Percentiles rank a stretch among this genome's conserved stretches.
Conservation (phyloP, 2,113 vertebrate species). For the Parus major region DNA sequence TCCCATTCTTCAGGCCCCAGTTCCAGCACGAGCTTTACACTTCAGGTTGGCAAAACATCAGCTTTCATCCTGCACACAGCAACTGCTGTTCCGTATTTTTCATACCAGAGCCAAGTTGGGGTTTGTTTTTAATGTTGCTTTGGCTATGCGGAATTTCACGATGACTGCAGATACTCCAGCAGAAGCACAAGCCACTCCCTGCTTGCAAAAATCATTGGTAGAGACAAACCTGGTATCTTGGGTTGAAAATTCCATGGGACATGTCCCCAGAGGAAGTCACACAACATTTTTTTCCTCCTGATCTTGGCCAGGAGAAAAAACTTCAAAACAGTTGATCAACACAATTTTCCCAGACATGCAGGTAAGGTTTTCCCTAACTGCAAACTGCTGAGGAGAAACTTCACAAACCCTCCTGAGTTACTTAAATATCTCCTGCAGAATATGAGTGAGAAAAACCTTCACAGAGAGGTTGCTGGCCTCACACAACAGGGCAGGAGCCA, state of each 20-base stretch:
- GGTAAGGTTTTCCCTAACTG: not conserved
- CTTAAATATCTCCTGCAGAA: not conserved
- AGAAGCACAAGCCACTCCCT: not conserved
- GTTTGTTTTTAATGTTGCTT: conserved; percentile 62
- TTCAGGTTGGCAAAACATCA: conserved; percentile 69
- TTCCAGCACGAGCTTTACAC: conserved; percentile 69
- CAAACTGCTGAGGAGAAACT: not conserved
- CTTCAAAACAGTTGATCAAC: not conserved
- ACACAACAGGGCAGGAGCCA: not conserved
- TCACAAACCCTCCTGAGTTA: not conserved
- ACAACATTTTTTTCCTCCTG: not conserved
- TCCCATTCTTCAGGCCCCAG: conserved; percentile 52
- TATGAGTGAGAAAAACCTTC: not conserved
- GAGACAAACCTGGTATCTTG: not conserved
- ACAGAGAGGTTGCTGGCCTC: not conserved
- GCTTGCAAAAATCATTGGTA: not conserved
- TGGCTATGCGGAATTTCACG: conserved; percentile 58
- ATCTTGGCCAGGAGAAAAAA: not conserved
- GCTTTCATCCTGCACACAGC: conserved; percentile 56
- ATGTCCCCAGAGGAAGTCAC: not conserved
- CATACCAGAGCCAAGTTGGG: not conserved
- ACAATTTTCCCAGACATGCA: not conserved
- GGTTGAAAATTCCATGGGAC: not conserved
- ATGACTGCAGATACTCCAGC: conserved; percentile 36
- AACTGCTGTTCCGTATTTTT: conserved; percentile 56